These are phyloP conservation scores for Hydroisotoma schaefferi DNA, from an alignment of 2,888 invertebrate species.

Conservation along the genomic window DNA sequence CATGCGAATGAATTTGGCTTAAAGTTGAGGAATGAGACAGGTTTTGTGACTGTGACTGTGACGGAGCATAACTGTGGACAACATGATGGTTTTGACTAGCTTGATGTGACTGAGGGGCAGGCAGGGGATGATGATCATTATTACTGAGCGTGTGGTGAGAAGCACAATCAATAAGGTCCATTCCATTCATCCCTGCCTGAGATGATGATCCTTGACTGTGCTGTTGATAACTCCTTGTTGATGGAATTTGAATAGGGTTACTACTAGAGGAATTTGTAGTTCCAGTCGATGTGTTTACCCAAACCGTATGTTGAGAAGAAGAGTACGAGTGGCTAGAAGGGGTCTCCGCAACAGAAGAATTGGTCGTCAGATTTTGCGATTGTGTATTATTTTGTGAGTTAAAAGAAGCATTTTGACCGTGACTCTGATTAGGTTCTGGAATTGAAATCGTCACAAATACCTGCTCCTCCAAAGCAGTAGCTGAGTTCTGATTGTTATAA, in stretches of 20 bases:
- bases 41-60: not conserved
- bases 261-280: not conserved
- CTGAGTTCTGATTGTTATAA: not conserved
- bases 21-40: constrained; percentile 3
- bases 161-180: constrained; percentile 36
- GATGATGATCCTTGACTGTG: not conserved
- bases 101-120: not conserved
- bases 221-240: not conserved
- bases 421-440: not conserved
- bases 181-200: not conserved
- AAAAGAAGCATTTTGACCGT: not conserved
- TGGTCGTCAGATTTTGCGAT: not conserved
- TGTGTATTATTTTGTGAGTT: not conserved
- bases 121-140: constrained; percentile 7
- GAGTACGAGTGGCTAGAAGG: not conserved
- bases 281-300: not conserved
- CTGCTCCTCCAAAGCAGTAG: not conserved
- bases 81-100: not conserved
- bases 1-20: too few species aligned
- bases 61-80: not conserved
- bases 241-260: not conserved
- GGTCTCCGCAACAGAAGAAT: not conserved
- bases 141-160: constrained; percentile 28
- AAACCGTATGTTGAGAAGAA: not conserved
- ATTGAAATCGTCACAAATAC: not conserved